Evolutionary conservation across 2,888 invertebrate species (phyloP).

Genomic region (Saturnia pavonia): DNA sequence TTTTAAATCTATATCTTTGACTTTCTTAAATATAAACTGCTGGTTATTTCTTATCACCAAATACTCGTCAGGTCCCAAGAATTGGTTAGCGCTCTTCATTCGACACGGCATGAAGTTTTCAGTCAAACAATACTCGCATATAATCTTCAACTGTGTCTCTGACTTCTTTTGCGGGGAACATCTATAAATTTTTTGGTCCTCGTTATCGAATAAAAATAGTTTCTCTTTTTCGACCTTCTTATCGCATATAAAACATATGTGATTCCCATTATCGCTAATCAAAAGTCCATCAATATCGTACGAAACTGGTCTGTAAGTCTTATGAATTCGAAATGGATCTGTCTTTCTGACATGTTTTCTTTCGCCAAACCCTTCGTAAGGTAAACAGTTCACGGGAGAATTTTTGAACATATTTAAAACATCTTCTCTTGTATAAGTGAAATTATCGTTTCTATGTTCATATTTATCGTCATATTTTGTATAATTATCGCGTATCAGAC

Average conservation of each 20-base stretch:
- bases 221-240: constrained; percentile 66
- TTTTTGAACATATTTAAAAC: constrained; percentile 75
- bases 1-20: constrained; percentile 45
- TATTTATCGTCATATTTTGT: constrained; percentile 43
- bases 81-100: constrained; percentile 65
- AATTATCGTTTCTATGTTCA: constrained; percentile 38
- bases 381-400: constrained; percentile 66
- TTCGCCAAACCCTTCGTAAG: constrained; percentile 58
- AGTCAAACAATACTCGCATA: constrained; percentile 64
- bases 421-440: constrained; percentile 64
- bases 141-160: constrained; percentile 64
- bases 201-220: constrained; percentile 70
- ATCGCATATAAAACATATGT: constrained; percentile 67
- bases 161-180: constrained; percentile 64
- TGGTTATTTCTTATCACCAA: constrained; percentile 73
- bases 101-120: constrained; percentile 62
- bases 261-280: constrained; percentile 54
- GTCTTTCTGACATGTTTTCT: constrained; percentile 68
- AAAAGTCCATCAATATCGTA: constrained; percentile 57
- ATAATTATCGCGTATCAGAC: constrained; percentile 50
- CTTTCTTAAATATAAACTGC: constrained; percentile 72
- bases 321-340: constrained; percentile 65
- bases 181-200: constrained; percentile 68
- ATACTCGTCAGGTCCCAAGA: constrained; percentile 64
- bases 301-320: constrained; percentile 50